Evolutionary conservation across 1,140 invertebrate genomes (phyloP), one percentile per base, ranked within the genome.

Genomic region (Drosophila sucinea): DNA sequence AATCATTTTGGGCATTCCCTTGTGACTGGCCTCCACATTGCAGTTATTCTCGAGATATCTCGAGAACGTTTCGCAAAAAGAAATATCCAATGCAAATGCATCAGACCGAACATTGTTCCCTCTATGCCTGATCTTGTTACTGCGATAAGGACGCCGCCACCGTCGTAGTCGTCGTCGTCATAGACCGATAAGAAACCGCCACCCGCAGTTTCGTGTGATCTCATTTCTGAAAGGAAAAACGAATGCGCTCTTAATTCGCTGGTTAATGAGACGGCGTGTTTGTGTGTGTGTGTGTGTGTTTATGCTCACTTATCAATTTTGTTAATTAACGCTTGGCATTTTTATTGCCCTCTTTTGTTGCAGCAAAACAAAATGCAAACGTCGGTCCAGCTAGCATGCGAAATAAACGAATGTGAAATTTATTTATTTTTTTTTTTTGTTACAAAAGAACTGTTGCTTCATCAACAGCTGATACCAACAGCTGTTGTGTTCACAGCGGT

Each of bases 261-360:
- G 23, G 23, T 17, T 51, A 51, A 51, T 51, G 44, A 51, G 44
- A 51, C 44, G 8, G 44, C 27, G 55, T 33, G 4, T 29, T 23
- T 6, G 23, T n/a, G 27, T 27, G 44, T 51, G 44, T 27, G 3
- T 25, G 27, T 54, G 47, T 6, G 47, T 11, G 27, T 54, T n/a
- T 6, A n/a, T 11, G 8, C 17, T 10, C 47, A 30, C 55, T 32
- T 32, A 33, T 33, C 55, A 57, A 57, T 51, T 51, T 51, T 51
- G 44, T 30, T 33, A 57, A 57, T 57, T 57, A 57, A 57, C 55
- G 27, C 55, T 57, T 57, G 55, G 44, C 44, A 51, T 51, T 51
- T 51, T 51, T 51, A 51, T 51, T 51, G 44, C 44, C 44, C 23
- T 51, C 44, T 25, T n/a, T 33, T 58, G 33, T 35, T 60, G 17